phyloP scores from a whole-genome alignment of 2,797 vertebrate species.

The Fistularia commersonii region DNA sequence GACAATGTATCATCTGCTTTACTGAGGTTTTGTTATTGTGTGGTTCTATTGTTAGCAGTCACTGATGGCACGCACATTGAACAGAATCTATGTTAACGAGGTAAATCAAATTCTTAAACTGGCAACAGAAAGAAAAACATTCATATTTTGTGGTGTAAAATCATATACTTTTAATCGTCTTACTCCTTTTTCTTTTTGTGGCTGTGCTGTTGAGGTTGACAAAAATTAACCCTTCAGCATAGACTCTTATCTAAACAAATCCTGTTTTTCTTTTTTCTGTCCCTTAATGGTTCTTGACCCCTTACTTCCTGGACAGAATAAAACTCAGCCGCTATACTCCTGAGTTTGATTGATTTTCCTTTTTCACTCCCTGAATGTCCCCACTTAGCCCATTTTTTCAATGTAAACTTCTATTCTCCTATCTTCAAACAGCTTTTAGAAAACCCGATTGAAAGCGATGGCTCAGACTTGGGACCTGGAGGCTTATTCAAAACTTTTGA shows the following conservation, averaged over 20 bases:
- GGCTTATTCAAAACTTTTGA: slow-evolving; percentile 43
- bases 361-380: slow-evolving; percentile 13
- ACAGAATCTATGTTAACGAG: too few species aligned
- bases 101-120: too few species aligned
- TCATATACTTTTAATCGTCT: too few species aligned
- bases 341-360: slow-evolving; percentile 17
- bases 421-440: slow-evolving; percentile 43
- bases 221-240: neutral
- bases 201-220: neutral
- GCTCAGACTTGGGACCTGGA: slow-evolving; percentile 42
- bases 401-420: slow-evolving; percentile 19
- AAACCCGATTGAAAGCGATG: slow-evolving; percentile 26
- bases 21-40: slow-evolving; percentile 6
- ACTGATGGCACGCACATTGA: too few species aligned
- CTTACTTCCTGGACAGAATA: slow-evolving; percentile 3
- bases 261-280: neutral
- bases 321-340: slow-evolving; percentile 6
- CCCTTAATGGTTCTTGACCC: neutral
- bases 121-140: too few species aligned
- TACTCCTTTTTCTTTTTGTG: too few species aligned
- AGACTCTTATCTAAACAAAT: neutral
- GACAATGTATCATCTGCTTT: slow-evolving; percentile 12
- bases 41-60: too few species aligned
- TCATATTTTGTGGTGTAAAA: too few species aligned
- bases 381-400: slow-evolving; percentile 12